These are phyloP conservation scores for Chydorus sphaericus DNA, from an alignment of 2,888 invertebrate species.

Conservation along the genomic window DNA sequence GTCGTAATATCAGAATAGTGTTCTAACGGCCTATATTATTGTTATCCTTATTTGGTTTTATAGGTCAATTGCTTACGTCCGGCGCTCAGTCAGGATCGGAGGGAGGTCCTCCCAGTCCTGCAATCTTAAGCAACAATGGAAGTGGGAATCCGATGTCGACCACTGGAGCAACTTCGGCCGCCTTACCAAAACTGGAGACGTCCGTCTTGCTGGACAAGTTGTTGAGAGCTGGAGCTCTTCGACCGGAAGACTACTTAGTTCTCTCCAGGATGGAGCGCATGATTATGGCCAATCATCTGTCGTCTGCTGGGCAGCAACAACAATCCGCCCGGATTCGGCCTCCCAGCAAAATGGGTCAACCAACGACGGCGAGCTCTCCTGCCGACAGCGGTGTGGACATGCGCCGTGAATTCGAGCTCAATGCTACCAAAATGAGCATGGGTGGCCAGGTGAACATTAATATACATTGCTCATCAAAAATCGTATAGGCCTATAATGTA, in stretches of 20 bases:
- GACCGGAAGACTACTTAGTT: constrained; percentile 13
- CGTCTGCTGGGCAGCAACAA: background rate
- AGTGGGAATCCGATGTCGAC: background rate
- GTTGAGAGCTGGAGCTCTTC: constrained; percentile 12
- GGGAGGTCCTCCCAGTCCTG: too few species aligned
- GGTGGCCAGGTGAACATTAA: background rate
- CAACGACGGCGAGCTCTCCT: background rate
- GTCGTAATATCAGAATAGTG: too few species aligned
- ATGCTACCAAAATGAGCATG: background rate
- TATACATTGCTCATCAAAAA: too few species aligned
- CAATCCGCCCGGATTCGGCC: background rate
- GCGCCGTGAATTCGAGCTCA: background rate
- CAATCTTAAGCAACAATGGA: background rate
- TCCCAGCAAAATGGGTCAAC: background rate
- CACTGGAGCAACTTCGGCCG: background rate
- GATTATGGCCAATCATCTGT: constrained; percentile 12
- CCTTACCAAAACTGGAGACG: constrained; percentile 8
- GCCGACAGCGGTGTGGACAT: background rate
- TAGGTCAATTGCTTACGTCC: too few species aligned
- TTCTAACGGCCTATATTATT: too few species aligned
- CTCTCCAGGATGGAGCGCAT: constrained; percentile 11
- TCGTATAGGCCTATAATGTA: too few species aligned
- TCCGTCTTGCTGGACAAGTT: constrained; percentile 12
- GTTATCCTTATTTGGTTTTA: too few species aligned
- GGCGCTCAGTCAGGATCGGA: too few species aligned